Evolutionary conservation across 2,888 invertebrate species (phyloP), one percentile per base, ranked within the genome.

Genomic region (Masnerella sp.): DNA sequence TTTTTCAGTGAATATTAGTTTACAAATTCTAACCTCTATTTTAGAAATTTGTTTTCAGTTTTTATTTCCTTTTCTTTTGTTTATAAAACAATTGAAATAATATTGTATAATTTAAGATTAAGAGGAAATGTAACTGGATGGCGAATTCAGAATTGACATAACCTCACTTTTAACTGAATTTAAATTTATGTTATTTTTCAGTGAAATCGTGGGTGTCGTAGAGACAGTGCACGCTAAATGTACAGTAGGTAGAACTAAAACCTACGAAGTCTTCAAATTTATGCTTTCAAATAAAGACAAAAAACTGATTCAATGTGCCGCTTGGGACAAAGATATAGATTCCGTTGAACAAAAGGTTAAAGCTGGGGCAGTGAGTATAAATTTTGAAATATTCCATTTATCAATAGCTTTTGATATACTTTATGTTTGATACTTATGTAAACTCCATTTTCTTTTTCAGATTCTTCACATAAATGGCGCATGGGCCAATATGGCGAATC

Each of bases 251-350:
- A 45, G 5, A 14, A 25, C 14, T 2, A 22, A 25, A 14, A 45
- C 12, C 2, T 45, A 45, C 12, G 12, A 45, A 25, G 25, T 45
- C 7, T 45, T 25, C 12, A 45, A 45, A 12, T 45, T 45, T 25
- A 8, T 45, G 5, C 2, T 45, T 2, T 25, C 25, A 22, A 45
- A 45, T n/a, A 45, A 45, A 25, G 11, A 45, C n/a, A 45, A 25
- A 4, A 11, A 14, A 22, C 2, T 14, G 2, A 25, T 45, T 12
- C 45, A 45, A 25, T 45, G 45, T 17, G 7, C 25, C 11, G 45
- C 45, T 5, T 45, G 45, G 45, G 45, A 45, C 14, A 14, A 7
- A 2, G 14, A 45, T n/a, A 45, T 45, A n/a, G 8, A n/a, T 7
- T 1, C 12, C 5, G 25, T 45, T 1, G 45, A 45, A 25, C 2